Base-by-base conservation (phyloP, 2,888 invertebrate genomes). In the Tribolium freemani region DNA sequence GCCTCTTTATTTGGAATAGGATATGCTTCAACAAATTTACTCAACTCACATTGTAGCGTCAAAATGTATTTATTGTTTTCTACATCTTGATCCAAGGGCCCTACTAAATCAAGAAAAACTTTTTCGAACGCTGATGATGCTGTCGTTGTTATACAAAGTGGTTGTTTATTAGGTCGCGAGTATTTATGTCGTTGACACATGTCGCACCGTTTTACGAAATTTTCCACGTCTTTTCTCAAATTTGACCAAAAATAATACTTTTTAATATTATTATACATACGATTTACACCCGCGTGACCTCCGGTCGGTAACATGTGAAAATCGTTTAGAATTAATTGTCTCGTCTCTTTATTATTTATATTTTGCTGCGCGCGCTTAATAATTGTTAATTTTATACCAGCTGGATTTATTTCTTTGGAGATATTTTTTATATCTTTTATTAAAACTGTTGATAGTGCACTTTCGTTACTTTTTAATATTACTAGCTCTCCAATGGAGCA, bases 11-110 rank as follows among this genome's bases (percentile, higher is more conserved):
- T 73, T 16, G 44, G 11, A 51, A 73, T 53, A 20, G 68, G 63
- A 46, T 73, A 75, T 30, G 50, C 53, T 56, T 74, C 74, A 0
- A 74, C 75, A 67, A 58, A 71, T 64, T 70, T 70, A 13, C 30
- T 64, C 6, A 70, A 13, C 3, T 70, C 70, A 31, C 70, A 70
- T 44, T 70, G 70, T 13, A 70, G n/a, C 16, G 70, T 67, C 9
- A 54, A 16, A 11, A 57, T 57, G 16, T 57, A 57, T 30, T n/a
- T 31, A 26, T n/a, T n/a, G n/a, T n/a, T n/a, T n/a, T n/a, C n/a
- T n/a, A n/a, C n/a, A n/a, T n/a, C n/a, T n/a, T n/a, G n/a, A n/a
- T n/a, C n/a, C n/a, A n/a, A n/a, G n/a, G n/a, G n/a, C n/a, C n/a
- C n/a, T n/a, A n/a, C n/a, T n/a, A n/a, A n/a, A n/a, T n/a, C n/a